Conservation (phyloP, 2,797 vertebrate genomes). For the Siniperca scherzeri region DNA sequence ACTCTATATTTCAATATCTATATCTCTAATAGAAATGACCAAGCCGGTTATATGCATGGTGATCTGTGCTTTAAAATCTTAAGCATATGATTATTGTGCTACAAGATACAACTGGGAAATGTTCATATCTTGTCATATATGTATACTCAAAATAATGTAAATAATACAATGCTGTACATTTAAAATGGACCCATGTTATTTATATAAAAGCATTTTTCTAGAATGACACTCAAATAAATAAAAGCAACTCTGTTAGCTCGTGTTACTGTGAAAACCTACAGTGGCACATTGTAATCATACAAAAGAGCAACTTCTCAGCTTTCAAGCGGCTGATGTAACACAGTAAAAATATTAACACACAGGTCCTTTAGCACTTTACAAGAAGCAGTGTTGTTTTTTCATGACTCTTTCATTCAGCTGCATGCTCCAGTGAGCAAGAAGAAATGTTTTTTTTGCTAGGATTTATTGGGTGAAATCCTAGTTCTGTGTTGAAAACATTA, state of each 20-base stretch:
- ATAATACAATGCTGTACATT: conserved; percentile 49
- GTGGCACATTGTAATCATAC: conserved; percentile 81
- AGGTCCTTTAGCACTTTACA: conserved; percentile 71
- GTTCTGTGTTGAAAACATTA: conserved; percentile 33
- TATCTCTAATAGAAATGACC: conserved; percentile 46
- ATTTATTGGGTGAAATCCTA: conserved; percentile 38
- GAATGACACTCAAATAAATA: conserved; percentile 47
- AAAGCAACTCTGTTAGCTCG: conserved; percentile 56
- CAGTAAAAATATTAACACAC: conserved; percentile 63
- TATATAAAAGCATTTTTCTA: conserved; percentile 74
- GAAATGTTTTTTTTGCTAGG: conserved; percentile 3
- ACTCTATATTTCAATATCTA: conserved; percentile 33
- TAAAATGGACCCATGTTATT: conserved; percentile 55
- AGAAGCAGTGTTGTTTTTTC: conserved; percentile 44
- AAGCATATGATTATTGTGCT: conserved; percentile 34
- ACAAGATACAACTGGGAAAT: conserved; percentile 25
- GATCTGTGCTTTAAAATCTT: conserved; percentile 38
- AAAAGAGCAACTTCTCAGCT: conserved; percentile 74
- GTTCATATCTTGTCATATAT: conserved; percentile 30
- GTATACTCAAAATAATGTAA: conserved; percentile 27
- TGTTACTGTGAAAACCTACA: conserved; percentile 69
- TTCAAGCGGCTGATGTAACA: conserved; percentile 58
- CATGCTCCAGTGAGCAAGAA: conserved; percentile 35
- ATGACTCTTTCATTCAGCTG: conserved; percentile 48
- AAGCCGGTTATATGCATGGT: conserved; percentile 47